phyloP scores from a whole-genome alignment of 2,113 vertebrate genomes.

The Odocoileus hemionus region DNA sequence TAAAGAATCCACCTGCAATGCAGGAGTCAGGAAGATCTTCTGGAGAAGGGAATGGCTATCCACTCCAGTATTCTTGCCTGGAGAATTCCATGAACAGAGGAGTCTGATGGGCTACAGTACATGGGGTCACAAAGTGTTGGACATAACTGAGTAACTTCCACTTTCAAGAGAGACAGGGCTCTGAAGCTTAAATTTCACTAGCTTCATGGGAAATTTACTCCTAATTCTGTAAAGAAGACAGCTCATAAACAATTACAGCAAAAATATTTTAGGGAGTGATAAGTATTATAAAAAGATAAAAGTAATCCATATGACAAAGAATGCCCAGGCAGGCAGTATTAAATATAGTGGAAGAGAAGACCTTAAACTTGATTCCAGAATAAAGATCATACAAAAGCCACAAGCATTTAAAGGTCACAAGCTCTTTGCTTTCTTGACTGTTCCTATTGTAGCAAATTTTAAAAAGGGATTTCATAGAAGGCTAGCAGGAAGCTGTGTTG shows the following conservation, averaged over 20 bases:
- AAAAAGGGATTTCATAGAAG: neutral
- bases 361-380: neutral
- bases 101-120: neutral
- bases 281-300: neutral
- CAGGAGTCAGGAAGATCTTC: neutral
- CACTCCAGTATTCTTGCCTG: neutral
- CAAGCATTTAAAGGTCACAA: neutral
- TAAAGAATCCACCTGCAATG: neutral
- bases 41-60: neutral
- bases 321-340: neutral
- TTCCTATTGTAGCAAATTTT: neutral
- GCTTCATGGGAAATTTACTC: neutral
- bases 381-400: neutral
- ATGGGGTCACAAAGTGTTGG: fast-evolving
- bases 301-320: neutral
- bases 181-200: neutral
- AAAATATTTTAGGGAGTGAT: neutral
- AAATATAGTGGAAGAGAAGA: neutral
- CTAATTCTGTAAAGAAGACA: neutral
- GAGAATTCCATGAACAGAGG: neutral
- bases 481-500: neutral
- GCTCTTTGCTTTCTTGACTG: neutral
- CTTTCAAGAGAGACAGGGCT: neutral
- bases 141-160: neutral
- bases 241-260: neutral